Percentiles rank a stretch among this genome's conserved stretches.
Evolutionary conservation across 2,888 invertebrate genomes (phyloP).

Genomic region (Netelia melanura): DNA sequence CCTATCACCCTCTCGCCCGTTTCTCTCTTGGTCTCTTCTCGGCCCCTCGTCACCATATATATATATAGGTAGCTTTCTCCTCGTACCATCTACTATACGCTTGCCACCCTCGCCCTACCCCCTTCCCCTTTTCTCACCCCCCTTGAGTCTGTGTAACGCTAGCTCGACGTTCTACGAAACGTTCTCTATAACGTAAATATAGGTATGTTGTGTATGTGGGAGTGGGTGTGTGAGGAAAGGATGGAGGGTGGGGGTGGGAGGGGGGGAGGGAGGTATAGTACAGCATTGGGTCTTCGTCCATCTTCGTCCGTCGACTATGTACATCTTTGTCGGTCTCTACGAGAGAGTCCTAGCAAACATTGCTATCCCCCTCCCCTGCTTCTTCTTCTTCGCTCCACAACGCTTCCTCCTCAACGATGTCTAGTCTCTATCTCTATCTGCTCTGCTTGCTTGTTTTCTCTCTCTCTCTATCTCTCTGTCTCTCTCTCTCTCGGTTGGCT

Average conservation of each 20-base stretch:
- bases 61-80: slow-evolving; percentile 44
- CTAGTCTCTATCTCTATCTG: slow-evolving; percentile 19
- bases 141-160: slow-evolving; percentile 62
- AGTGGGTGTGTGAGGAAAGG: neutral
- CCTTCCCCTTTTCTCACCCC: slow-evolving; percentile 1
- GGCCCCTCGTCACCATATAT: slow-evolving; percentile 51
- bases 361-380: slow-evolving; percentile 72
- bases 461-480: slow-evolving; percentile 20
- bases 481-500: slow-evolving; percentile 1
- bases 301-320: slow-evolving; percentile 49
- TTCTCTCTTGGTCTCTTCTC: slow-evolving; percentile 70
- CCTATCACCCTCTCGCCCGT: slow-evolving; percentile 62
- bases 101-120: slow-evolving; percentile 55
- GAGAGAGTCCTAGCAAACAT: slow-evolving; percentile 66
- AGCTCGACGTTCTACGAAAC: slow-evolving; percentile 64
- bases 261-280: slow-evolving; percentile 76
- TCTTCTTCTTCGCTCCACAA: slow-evolving; percentile 38
- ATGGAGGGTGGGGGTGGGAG: too few species aligned
- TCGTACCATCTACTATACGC: slow-evolving; percentile 63
- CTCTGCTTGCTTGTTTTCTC: slow-evolving; percentile 1
- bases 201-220: slow-evolving; percentile 9
- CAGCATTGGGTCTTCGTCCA: slow-evolving; percentile 75
- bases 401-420: slow-evolving; percentile 29
- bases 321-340: slow-evolving; percentile 65
- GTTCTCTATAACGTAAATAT: slow-evolving; percentile 47